These are phyloP conservation scores for Sturnira hondurensis DNA, from an alignment of 2,113 vertebrate genomes.

Conservation along the genomic window DNA sequence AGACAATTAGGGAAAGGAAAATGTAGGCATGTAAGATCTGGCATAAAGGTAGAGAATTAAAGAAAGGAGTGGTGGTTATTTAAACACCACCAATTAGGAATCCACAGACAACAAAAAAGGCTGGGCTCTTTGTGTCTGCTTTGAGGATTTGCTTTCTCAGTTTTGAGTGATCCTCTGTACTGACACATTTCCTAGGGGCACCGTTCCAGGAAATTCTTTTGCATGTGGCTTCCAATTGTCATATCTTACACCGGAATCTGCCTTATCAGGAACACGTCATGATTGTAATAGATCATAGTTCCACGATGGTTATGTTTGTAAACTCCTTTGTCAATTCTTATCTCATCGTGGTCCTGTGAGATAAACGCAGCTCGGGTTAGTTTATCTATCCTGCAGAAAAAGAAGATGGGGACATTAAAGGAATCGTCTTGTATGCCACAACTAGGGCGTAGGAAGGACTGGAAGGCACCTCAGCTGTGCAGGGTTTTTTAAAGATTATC, in stretches of 20 bases:
- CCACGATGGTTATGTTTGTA: neutral
- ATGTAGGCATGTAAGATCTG: neutral
- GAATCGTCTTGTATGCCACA: neutral
- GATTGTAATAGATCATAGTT: neutral
- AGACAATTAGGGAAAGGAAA: neutral
- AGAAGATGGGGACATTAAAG: neutral
- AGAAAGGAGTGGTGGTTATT: neutral
- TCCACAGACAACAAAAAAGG: neutral
- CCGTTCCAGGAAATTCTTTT: neutral
- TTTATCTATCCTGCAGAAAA: neutral
- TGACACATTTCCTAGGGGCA: neutral
- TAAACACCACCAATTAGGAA: neutral
- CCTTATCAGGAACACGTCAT: neutral
- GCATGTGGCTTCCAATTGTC: neutral
- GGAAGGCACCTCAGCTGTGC: neutral
- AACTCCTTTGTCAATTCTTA: neutral
- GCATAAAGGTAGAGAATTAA: neutral
- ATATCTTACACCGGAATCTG: neutral
- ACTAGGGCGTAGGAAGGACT: neutral
- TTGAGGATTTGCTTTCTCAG: neutral
- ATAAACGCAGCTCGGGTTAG: neutral
- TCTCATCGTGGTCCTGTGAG: neutral
- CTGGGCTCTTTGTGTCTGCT: neutral
- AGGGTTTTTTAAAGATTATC: neutral
- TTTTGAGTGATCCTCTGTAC: neutral